Evolutionary conservation across 2,797 vertebrate species (phyloP).

Genomic region (Gymnothorax javanicus): DNA sequence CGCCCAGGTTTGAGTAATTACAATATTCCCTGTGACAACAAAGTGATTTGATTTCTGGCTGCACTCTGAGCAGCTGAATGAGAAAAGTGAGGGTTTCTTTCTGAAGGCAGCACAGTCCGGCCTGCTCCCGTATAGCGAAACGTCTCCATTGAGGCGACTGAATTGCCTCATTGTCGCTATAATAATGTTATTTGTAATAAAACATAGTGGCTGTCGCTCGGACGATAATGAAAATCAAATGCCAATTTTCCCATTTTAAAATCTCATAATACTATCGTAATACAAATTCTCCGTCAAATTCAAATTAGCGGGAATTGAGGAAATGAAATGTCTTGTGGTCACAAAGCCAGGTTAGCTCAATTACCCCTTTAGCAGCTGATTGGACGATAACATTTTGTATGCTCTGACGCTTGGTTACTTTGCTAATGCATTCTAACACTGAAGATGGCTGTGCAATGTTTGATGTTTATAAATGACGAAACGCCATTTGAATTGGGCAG

Average conservation of each 20-base stretch:
- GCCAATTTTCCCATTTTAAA: not conserved
- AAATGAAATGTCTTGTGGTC: not conserved
- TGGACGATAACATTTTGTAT: not conserved
- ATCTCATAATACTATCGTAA: not conserved
- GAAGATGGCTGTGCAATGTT: not conserved
- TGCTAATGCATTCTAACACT: not conserved
- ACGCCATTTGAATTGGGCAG: not conserved
- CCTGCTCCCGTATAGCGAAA: slow-evolving; percentile 37
- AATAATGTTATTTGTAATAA: slow-evolving; percentile 12
- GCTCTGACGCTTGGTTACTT: not conserved
- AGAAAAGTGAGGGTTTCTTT: no score
- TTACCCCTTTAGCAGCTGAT: not conserved
- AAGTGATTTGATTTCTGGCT: slow-evolving; percentile 54
- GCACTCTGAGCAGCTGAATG: slow-evolving; percentile 29
- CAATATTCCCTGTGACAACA: slow-evolving; percentile 59
- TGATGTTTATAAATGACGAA: not conserved
- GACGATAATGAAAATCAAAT: slow-evolving; percentile 8
- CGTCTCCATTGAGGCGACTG: not conserved
- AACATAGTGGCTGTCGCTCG: slow-evolving; percentile 4
- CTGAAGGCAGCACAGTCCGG: slow-evolving; percentile 29
- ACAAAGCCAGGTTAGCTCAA: not conserved
- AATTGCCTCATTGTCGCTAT: not conserved
- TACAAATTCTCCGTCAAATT: not conserved
- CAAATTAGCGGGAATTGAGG: not conserved
- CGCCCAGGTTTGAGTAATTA: slow-evolving; percentile 69